Evolutionary conservation across 2,113 vertebrate genomes (phyloP).

Genomic region (Nestor notabilis): DNA sequence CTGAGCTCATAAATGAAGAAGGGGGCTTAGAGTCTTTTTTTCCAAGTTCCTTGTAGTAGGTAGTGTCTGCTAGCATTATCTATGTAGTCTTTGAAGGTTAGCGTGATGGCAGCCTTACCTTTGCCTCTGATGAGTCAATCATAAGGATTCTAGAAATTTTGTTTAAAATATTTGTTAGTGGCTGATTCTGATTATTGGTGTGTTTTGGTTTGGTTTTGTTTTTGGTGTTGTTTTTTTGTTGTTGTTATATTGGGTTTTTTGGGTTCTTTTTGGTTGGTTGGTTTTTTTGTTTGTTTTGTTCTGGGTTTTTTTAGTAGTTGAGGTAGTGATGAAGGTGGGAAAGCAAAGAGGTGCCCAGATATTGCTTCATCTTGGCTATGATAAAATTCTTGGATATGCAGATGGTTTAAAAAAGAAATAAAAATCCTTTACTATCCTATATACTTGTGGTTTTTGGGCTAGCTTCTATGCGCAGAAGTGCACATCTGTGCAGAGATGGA

Average conservation of each 20-base stretch:
- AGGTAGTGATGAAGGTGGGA: neutral
- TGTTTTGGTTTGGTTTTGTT: neutral
- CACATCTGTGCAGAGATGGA: neutral
- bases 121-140: neutral
- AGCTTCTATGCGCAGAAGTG: neutral
- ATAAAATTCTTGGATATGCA: neutral
- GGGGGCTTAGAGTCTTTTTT: neutral
- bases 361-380: neutral
- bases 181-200: neutral
- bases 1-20: neutral
- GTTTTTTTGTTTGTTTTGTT: neutral
- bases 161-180: neutral
- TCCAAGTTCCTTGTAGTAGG: neutral
- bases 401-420: neutral
- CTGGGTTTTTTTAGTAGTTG: neutral
- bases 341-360: neutral
- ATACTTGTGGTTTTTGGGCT: accelerated
- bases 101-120: neutral
- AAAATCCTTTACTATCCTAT: neutral
- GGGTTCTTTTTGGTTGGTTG: neutral
- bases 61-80: neutral
- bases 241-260: neutral
- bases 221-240: neutral
- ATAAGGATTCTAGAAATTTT: neutral
- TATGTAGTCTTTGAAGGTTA: neutral